Evolutionary conservation across 2,888 invertebrate species (phyloP), one percentile per base, ranked within the genome.

Genomic region (Plutella xylostella): DNA sequence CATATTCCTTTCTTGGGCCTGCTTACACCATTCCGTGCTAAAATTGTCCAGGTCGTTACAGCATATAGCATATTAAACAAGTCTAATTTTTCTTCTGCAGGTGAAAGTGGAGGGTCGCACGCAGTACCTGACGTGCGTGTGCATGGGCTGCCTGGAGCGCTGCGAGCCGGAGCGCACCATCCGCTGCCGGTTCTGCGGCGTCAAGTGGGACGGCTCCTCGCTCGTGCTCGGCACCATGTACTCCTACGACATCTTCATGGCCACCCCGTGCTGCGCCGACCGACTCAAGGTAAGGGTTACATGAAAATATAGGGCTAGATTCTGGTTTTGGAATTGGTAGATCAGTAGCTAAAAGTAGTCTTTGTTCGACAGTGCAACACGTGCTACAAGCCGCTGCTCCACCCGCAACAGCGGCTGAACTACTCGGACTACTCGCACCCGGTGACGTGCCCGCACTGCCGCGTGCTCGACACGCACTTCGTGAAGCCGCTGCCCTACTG

Each of bases 221-320:
- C 88, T 98, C 51, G 94, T 98, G 47, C 88, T 98, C 47, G 98
- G 98, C 54, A 97, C 97, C 53, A 97, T 98, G 95, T 98, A 98
- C 85, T 94, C 96, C 49, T 98, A 97, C 68, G 98, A 98, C 79
- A 95, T 98, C 59, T 97, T 98, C 74, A 98, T 98, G 69, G 96
- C 97, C 50, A 94, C 93, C 83, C 96, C 97, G 15, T 98, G 98
- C 78, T 98, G 98, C 84, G 89, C 92, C 65, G 95, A 96, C 66
- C 88, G 97, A 59, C 88, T 97, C 60, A 94, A 93, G 90, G 95
- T 96, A 66, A 72, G 78, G 22, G 22, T 22, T 22, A 6, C 6
- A 22, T 22, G 9, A 22, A 22, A 22, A 22, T 22, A 22, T 22
- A 22, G n/a, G n/a, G n/a, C n/a, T n/a, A n/a, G n/a, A n/a, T n/a